Evolutionary conservation across 2,888 invertebrate species (phyloP).

Genomic region (Hirtodrosophila alboralis): DNA sequence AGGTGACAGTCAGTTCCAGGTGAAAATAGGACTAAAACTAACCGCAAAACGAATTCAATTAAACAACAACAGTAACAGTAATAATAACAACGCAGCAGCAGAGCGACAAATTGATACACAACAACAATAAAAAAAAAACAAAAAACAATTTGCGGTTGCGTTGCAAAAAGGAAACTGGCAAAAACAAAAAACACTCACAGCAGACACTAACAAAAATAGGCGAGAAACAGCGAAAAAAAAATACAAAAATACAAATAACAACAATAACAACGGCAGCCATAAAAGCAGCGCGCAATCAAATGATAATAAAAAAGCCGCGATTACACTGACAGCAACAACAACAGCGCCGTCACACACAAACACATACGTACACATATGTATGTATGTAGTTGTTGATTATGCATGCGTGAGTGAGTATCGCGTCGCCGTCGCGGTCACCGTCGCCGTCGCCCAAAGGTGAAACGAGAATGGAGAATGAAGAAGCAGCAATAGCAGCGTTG

Average conservation of each 20-base stretch:
- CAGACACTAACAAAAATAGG: slow-evolving; percentile 56
- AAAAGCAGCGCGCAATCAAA: slow-evolving; percentile 77
- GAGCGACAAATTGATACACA: slow-evolving; percentile 22
- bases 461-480: slow-evolving; percentile 54
- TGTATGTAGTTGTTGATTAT: slow-evolving; percentile 63
- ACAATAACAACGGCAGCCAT: slow-evolving; percentile 57
- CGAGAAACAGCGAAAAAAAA: slow-evolving; percentile 63
- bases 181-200: slow-evolving; percentile 57
- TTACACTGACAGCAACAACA: slow-evolving; percentile 44
- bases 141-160: slow-evolving; percentile 37
- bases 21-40: slow-evolving; percentile 48
- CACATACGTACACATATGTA: slow-evolving; percentile 17
- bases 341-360: slow-evolving; percentile 19
- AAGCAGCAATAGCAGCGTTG: slow-evolving; percentile 9
- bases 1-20: slow-evolving; percentile 28
- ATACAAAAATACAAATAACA: slow-evolving; percentile 34
- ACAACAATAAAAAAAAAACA: slow-evolving; percentile 26
- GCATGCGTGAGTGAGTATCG: slow-evolving; percentile 69
- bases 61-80: slow-evolving; percentile 14
- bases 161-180: slow-evolving; percentile 56
- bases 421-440: no score
- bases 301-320: slow-evolving; percentile 77
- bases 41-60: slow-evolving; percentile 40
- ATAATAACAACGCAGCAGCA: slow-evolving; percentile 9
- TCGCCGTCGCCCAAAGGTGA: slow-evolving; percentile 65